These are phyloP conservation scores for Nipponacmea schrenckii DNA, from an alignment of 2,888 invertebrate genomes.

Conservation along the genomic window DNA sequence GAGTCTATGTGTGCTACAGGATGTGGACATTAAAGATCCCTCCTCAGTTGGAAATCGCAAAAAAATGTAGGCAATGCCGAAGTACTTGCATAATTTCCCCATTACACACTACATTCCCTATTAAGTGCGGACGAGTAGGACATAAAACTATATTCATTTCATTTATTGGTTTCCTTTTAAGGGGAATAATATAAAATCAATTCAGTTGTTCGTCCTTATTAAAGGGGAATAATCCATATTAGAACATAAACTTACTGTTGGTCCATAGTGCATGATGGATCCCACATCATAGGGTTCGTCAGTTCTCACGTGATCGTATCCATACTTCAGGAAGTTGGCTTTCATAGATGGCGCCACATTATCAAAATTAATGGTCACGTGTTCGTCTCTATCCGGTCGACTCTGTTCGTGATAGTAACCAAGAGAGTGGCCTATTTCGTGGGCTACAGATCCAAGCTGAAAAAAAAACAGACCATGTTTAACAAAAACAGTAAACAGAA, in stretches of 20 bases:
- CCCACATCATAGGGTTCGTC: constrained; percentile 55
- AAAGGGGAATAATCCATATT: too few relatives aligned
- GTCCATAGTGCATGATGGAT: constrained; percentile 60
- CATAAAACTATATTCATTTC: too few relatives aligned
- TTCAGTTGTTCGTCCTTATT: too few relatives aligned
- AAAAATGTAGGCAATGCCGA: too few relatives aligned
- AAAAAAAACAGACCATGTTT: background rate
- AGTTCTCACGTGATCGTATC: constrained; percentile 36
- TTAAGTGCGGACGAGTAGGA: too few relatives aligned
- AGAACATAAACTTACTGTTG: constrained; percentile 38
- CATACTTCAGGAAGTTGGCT: constrained; percentile 49
- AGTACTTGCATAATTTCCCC: too few relatives aligned
- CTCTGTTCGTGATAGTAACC: constrained; percentile 60
- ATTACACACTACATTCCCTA: too few relatives aligned
- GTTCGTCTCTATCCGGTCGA: constrained; percentile 51
- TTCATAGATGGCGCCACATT: constrained; percentile 42
- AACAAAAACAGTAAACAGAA: background rate
- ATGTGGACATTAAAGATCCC: too few relatives aligned
- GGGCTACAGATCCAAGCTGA: constrained; percentile 51
- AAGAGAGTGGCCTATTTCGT: constrained; percentile 54
- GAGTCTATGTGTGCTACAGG: too few relatives aligned
- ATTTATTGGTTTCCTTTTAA: too few relatives aligned
- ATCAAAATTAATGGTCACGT: constrained; percentile 38
- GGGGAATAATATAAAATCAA: too few relatives aligned
- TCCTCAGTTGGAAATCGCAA: too few relatives aligned